phyloP scores from a whole-genome alignment of 1,140 invertebrate species.

The Drosophila ambigua region DNA sequence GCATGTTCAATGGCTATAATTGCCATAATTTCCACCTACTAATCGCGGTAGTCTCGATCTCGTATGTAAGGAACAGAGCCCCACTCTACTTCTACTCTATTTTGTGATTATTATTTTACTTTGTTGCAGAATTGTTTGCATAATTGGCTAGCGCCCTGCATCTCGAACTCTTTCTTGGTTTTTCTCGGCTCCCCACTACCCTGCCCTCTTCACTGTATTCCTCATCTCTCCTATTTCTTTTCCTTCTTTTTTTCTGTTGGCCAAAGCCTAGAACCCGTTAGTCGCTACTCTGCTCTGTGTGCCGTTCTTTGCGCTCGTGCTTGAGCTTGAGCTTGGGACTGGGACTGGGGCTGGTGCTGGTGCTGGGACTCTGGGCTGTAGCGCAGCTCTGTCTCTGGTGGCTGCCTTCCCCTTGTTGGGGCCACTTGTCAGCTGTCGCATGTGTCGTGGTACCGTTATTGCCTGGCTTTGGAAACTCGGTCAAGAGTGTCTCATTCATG shows the following conservation, averaged over 20 bases:
- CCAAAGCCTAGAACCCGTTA: slow-evolving; percentile 73
- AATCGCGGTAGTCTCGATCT: neutral
- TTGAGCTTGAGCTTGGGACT: slow-evolving; percentile 23
- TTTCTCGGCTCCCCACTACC: neutral
- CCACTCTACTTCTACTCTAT: neutral
- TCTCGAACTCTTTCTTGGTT: slow-evolving; percentile 30
- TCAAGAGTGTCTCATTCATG: slow-evolving; percentile 83
- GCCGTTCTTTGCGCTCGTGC: slow-evolving; percentile 29
- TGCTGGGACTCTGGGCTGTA: slow-evolving; percentile 1
- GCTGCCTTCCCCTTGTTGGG: slow-evolving; percentile 22
- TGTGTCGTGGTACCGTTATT: slow-evolving; percentile 76
- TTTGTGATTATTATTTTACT: neutral
- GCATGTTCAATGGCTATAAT: too few relatives aligned
- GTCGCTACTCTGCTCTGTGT: slow-evolving; percentile 34
- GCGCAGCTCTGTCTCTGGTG: slow-evolving; percentile 1
- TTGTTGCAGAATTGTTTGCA: slow-evolving; percentile 24
- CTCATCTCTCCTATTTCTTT: slow-evolving; percentile 13
- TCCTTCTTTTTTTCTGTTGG: slow-evolving; percentile 28
- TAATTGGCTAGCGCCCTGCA: slow-evolving; percentile 40
- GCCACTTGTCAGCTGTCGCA: slow-evolving; percentile 76
- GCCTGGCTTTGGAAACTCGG: slow-evolving; percentile 81
- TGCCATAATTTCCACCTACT: too few relatives aligned
- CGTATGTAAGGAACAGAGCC: too few relatives aligned
- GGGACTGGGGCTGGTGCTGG: slow-evolving; percentile 17
- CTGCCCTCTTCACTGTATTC: neutral